Evolutionary conservation across 2,888 invertebrate genomes (phyloP).

Genomic region (Metopia argyrocephala): DNA sequence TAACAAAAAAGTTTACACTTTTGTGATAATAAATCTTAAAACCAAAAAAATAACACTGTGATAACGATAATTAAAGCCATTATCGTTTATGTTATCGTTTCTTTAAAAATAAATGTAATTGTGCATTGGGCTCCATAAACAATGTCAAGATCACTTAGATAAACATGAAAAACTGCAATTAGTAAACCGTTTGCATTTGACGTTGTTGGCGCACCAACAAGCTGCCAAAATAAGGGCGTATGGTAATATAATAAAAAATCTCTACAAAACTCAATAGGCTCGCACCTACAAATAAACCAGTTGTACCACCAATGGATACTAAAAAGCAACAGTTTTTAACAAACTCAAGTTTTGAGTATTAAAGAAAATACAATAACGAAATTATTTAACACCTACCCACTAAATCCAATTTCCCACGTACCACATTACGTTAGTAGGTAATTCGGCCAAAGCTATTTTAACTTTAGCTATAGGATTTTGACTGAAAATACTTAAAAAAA

Average conservation of each 20-base stretch:
- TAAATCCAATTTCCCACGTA: conserved; percentile 85
- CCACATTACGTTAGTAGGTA: conserved; percentile 86
- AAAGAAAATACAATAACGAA: neutral
- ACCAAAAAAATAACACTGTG: neutral
- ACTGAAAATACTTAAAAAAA: conserved; percentile 77
- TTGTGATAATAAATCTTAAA: neutral
- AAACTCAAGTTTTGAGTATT: neutral
- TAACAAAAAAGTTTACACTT: neutral
- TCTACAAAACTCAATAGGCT: conserved; percentile 84
- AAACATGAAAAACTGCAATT: neutral
- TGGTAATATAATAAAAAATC: conserved; percentile 81
- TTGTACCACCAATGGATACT: conserved; percentile 85
- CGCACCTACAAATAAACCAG: conserved; percentile 83
- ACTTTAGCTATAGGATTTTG: conserved; percentile 78
- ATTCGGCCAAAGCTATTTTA: conserved; percentile 82
- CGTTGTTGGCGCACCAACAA: conserved; percentile 52
- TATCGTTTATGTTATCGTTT: neutral
- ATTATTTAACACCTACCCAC: conserved; percentile 83
- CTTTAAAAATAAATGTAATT: conserved; percentile 62
- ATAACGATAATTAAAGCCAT: conserved; percentile 2
- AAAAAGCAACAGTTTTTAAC: conserved; percentile 66
- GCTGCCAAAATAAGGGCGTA: conserved; percentile 74
- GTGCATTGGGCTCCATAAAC: conserved; percentile 32
- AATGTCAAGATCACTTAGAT: conserved; percentile 21
- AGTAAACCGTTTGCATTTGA: conserved; percentile 9